A percentile compares a stretch with the other conserved stretches of the same genome.
Evolutionary conservation across 1,140 invertebrate species (phyloP).

Genomic region (Zeugodacus cucurbitae): DNA sequence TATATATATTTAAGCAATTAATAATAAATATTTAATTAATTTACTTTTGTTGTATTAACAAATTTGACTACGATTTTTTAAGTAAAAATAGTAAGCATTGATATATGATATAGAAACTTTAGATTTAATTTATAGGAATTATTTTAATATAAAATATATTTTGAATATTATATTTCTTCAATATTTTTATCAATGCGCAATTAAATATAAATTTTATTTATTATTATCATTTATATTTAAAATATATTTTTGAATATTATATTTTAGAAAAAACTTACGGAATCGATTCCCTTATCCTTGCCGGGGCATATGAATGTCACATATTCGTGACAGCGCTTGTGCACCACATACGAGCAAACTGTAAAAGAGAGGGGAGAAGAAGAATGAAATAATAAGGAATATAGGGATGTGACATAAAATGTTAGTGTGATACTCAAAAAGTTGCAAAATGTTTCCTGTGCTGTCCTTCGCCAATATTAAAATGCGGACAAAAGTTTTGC

Average conservation of each 20-base stretch:
- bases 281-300: conserved; percentile 97
- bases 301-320: conserved; percentile 98
- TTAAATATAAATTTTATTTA: neutral
- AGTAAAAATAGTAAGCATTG: too few relatives aligned
- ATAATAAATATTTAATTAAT: too few relatives aligned
- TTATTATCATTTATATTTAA: neutral
- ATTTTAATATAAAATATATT: too few relatives aligned
- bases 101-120: too few relatives aligned
- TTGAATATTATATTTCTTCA: too few relatives aligned
- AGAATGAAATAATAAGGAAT: neutral
- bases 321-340: conserved; percentile 99
- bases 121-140: too few relatives aligned
- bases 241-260: too few relatives aligned
- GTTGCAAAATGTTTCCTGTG: neutral
- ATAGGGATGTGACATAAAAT: neutral
- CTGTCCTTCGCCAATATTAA: neutral
- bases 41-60: too few relatives aligned
- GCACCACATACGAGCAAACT: conserved; percentile 98
- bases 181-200: too few relatives aligned
- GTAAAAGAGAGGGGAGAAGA: conserved; percentile 49
- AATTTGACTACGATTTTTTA: too few relatives aligned
- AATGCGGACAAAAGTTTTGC: conserved; percentile 17
- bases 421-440: neutral
- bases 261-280: conserved; percentile 80
- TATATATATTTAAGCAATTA: too few relatives aligned